Evolutionary conservation across 2,797 vertebrate genomes (phyloP), one percentile per base, ranked within the genome.

Genomic region (Poeciliopsis turneri): DNA sequence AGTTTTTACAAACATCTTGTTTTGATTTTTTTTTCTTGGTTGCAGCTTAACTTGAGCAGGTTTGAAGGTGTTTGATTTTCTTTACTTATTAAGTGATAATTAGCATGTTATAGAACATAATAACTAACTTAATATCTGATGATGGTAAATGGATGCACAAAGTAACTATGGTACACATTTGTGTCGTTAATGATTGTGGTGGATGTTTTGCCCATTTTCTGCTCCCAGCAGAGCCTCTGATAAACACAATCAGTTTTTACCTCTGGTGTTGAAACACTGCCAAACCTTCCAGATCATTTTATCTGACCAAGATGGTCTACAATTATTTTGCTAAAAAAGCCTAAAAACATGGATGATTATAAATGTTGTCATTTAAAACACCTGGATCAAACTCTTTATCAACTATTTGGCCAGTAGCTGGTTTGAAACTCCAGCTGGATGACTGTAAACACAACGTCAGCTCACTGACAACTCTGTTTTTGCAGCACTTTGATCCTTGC

Each of bases 191-290:
- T 36, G 10, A 64, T 33, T 36, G 30, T 66, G 18, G 33, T 66
- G 64, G 30, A 75, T 86, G 77, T 74, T 79, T 84, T 80, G 75
- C 89, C 39, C 85, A 25, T 81, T 64, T 81, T 46, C 59, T 87
- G 82, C 88, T 83, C 80, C 76, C 77, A 10, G 84, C 84, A 87
- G 87, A 90, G 86, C 86, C 78, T 68, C 90, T 86, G 87, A 83
- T 74, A 72, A 85, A 87, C 85, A 36, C 20, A 57, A 47, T 20
- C 74, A 8, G 25, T 33, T 23, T 76, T 83, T 28, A 45, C 25
- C 36, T 41, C 12, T 46, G 57, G 61, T 77, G 74, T 11, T 46
- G n/a, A 20, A 51, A 51, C 8, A 64, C 75, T 53, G 72, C 74
- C 69, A 74, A 33, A 30, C 66, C 33, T 46, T 30, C 6, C 28